phyloP scores from a whole-genome alignment of 2,113 vertebrate species.

The Aplodontia rufa region DNA sequence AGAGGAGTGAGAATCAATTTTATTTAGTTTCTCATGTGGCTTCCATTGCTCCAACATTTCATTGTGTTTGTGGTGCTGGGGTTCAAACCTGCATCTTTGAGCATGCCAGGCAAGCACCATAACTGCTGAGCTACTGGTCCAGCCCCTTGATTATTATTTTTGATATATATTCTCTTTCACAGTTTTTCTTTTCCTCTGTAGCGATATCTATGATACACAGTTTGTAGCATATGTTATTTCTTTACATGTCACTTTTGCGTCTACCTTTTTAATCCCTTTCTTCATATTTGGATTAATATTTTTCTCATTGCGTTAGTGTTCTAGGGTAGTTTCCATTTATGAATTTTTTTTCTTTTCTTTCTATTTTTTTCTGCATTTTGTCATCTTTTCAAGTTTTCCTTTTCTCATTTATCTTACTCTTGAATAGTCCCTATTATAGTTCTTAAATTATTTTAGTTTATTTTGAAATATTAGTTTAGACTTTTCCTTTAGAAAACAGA shows the following conservation, averaged over 20 bases:
- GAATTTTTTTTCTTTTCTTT: neutral
- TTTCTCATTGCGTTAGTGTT: neutral
- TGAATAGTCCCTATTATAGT: neutral
- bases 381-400: neutral
- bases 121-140: no score
- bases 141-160: neutral
- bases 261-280: neutral
- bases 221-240: neutral
- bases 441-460: neutral
- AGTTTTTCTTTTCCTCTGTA: neutral
- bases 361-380: neutral
- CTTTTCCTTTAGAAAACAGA: neutral
- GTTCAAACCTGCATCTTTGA: no score
- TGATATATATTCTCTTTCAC: neutral
- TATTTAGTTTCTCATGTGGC: no score
- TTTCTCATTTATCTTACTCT: neutral
- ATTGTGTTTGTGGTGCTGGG: no score
- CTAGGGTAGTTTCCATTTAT: neutral
- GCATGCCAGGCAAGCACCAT: no score
- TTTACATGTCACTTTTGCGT: neutral
- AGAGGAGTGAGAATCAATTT: no score
- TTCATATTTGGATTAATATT: neutral
- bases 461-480: neutral
- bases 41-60: no score
- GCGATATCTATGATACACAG: neutral